phyloP scores from a whole-genome alignment of 2,113 vertebrate species.

The Helogale parvula region DNA sequence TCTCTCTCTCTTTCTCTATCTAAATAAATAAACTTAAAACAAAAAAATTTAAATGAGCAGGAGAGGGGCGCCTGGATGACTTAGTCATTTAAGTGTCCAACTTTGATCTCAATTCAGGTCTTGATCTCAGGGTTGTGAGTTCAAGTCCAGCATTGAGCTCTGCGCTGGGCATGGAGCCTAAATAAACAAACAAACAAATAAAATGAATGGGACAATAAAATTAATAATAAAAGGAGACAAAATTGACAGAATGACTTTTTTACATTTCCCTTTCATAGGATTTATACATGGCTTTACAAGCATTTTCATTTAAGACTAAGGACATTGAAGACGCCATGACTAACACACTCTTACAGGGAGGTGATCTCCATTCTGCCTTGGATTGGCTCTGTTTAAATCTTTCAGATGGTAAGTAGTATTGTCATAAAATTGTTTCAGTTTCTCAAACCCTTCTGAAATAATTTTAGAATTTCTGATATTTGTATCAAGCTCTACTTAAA shows the following conservation, averaged over 20 bases:
- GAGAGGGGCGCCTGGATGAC: too few species aligned
- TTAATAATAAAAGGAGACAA: neutral
- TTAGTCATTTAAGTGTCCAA: too few species aligned
- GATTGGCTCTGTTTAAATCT: constrained; percentile 99
- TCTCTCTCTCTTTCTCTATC: too few species aligned
- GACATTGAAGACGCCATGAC: constrained; percentile 99
- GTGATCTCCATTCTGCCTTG: constrained; percentile 97
- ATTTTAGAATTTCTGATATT: neutral
- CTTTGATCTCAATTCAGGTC: too few species aligned
- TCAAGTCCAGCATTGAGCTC: too few species aligned
- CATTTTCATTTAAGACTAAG: constrained; percentile 94
- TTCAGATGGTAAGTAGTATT: constrained; percentile 89
- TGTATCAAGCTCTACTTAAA: constrained; percentile 4
- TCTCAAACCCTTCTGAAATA: constrained; percentile 11
- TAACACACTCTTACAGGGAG: constrained; percentile 94
- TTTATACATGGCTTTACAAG: constrained; percentile 95
- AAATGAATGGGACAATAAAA: neutral
- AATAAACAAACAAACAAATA: too few species aligned
- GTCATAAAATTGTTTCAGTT: neutral
- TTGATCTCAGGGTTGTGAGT: too few species aligned
- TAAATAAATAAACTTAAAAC: too few species aligned
- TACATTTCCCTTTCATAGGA: constrained; percentile 85
- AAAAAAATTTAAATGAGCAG: too few species aligned
- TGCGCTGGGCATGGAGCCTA: too few species aligned
- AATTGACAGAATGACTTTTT: neutral